phyloP scores from a whole-genome alignment of 2,888 invertebrate species.

The Epirrita christyi region DNA sequence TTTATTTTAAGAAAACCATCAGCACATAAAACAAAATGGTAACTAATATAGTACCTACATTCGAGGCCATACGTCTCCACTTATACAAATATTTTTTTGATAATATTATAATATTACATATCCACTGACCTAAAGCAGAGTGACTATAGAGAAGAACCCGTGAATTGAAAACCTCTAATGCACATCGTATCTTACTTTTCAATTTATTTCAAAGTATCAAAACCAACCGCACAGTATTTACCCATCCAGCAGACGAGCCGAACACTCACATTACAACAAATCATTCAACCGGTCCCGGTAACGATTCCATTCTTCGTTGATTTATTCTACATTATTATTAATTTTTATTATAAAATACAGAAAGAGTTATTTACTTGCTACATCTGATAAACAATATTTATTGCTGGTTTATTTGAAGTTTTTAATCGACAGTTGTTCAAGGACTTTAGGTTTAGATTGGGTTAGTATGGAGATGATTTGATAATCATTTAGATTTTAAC shows the following conservation, averaged over 20 bases:
- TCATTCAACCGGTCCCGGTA: conserved; percentile 77
- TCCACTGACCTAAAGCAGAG: too few relatives aligned
- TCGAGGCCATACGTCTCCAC: too few relatives aligned
- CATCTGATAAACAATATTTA: conserved; percentile 42
- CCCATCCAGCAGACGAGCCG: conserved; percentile 60
- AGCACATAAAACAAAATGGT: too few relatives aligned
- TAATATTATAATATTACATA: too few relatives aligned
- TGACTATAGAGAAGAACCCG: too few relatives aligned
- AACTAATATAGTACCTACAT: too few relatives aligned
- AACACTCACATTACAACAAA: conserved; percentile 81
- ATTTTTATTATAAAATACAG: conserved; percentile 60
- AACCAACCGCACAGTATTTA: conserved; percentile 12
- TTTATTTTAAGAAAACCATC: too few relatives aligned
- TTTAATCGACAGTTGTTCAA: conserved; percentile 38
- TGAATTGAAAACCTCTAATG: too few relatives aligned
- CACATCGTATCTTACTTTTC: too few relatives aligned
- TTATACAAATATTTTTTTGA: too few relatives aligned
- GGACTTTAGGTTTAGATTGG: conserved; percentile 25
- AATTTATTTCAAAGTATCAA: conserved; percentile 63
- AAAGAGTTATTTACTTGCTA: conserved; percentile 42
- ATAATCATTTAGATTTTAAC: too few relatives aligned
- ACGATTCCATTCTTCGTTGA: conserved; percentile 82
- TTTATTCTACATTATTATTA: conserved; percentile 83
- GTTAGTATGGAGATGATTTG: too few relatives aligned
- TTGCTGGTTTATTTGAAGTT: conserved; percentile 31